These are phyloP conservation scores for Neopipo cinnamomea DNA, from an alignment of 2,113 vertebrate genomes.

Conservation along the genomic window DNA sequence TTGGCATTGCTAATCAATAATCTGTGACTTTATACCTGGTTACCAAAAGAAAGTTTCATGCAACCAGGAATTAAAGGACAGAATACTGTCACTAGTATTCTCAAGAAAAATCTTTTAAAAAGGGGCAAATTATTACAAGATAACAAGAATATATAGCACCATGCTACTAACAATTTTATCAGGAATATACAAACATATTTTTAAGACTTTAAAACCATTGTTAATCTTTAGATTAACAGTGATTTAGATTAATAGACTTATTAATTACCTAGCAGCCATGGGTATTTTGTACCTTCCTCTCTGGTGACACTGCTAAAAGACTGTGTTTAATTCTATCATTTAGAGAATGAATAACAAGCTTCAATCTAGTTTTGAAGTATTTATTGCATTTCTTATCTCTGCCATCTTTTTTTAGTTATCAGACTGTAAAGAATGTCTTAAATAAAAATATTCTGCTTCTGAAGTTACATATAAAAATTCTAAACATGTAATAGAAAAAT, in stretches of 20 bases:
- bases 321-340: background rate
- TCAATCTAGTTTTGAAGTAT: conserved; percentile 27
- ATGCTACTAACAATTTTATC: background rate
- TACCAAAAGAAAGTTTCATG: conserved; percentile 25
- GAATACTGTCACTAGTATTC: background rate
- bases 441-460: background rate
- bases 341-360: background rate
- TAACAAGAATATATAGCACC: background rate
- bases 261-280: background rate
- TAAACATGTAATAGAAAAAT: background rate
- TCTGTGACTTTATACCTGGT: background rate
- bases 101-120: background rate
- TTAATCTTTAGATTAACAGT: background rate
- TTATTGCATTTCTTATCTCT: background rate
- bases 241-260: too few species aligned
- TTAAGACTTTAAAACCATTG: background rate
- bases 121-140: background rate
- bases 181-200: background rate
- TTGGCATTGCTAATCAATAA: background rate
- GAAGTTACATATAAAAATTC: background rate
- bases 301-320: background rate
- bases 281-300: background rate
- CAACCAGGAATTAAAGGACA: conserved; percentile 12
- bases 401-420: background rate
- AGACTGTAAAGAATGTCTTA: background rate